phyloP scores from a whole-genome alignment of 2,797 vertebrate species.

The Sebastes flavidus region DNA sequence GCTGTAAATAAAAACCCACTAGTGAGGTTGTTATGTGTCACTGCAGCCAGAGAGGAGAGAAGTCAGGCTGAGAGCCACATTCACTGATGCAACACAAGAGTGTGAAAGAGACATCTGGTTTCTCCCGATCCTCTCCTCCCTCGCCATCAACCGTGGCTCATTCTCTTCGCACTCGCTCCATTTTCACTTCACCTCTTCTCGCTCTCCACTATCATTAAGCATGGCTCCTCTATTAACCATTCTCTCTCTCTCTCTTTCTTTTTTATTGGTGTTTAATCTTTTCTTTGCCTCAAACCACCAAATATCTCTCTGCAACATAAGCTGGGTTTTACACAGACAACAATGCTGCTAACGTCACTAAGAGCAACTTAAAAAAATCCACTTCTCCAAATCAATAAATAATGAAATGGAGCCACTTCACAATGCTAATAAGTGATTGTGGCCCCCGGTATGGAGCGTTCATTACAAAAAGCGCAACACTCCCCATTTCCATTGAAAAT shows the following conservation, averaged over 20 bases:
- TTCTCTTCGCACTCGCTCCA: slow-evolving; percentile 17
- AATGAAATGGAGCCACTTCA: slow-evolving; percentile 23
- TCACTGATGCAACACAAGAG: slow-evolving; percentile 52
- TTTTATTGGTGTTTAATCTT: not conserved
- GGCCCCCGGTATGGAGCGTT: not conserved
- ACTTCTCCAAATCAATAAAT: slow-evolving; percentile 10
- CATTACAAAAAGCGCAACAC: slow-evolving; percentile 11
- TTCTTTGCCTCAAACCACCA: not conserved
- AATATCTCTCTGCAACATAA: slow-evolving; percentile 5
- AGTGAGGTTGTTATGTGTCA: slow-evolving; percentile 37
- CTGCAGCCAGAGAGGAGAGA: slow-evolving; percentile 46
- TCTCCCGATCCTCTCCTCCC: slow-evolving; percentile 23
- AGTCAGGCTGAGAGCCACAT: slow-evolving; percentile 54
- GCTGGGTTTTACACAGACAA: slow-evolving; percentile 5
- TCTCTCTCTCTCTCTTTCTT: not conserved
- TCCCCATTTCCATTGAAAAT: slow-evolving; percentile 19
- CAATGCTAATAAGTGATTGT: not conserved
- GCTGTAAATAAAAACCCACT: slow-evolving; percentile 65
- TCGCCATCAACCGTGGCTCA: slow-evolving; percentile 10
- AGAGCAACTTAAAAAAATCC: slow-evolving; percentile 16
- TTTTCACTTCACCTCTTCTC: slow-evolving; percentile 46
- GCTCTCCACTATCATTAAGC: slow-evolving; percentile 33
- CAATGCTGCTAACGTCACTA: not conserved
- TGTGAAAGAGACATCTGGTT: slow-evolving; percentile 76
- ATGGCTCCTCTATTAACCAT: slow-evolving; percentile 4